Evolutionary conservation across 2,888 invertebrate species (phyloP).

Genomic region (Mimas tiliae): DNA sequence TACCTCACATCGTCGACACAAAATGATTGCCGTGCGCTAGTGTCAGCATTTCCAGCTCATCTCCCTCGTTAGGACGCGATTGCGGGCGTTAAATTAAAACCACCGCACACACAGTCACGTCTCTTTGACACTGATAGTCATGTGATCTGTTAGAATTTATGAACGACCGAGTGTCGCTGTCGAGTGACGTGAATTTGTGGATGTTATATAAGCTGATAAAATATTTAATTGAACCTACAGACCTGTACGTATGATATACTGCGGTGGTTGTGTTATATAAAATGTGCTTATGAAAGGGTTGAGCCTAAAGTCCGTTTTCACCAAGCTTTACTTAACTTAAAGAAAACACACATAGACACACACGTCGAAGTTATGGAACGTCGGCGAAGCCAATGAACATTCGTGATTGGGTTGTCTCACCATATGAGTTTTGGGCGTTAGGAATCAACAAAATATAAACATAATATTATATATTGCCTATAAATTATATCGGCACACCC

Average conservation of each 20-base stretch:
- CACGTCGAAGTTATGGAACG: no score
- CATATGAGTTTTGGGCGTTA: no score
- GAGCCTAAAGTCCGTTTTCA: no score
- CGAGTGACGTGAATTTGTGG: not conserved
- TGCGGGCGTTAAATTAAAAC: constrained; percentile 76
- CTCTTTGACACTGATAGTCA: constrained; percentile 28
- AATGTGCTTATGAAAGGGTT: no score
- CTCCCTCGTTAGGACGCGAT: constrained; percentile 77
- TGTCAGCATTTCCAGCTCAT: constrained; percentile 80
- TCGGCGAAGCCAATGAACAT: no score
- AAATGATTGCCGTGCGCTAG: constrained; percentile 75
- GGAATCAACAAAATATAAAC: no score
- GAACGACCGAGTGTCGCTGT: constrained; percentile 6
- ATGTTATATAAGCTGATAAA: constrained; percentile 5
- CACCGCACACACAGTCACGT: constrained; percentile 52
- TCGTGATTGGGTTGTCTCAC: no score
- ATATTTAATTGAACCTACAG: not conserved
- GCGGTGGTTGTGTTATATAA: not conserved
- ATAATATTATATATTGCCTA: no score
- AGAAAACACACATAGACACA: no score
- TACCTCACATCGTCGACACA: constrained; percentile 45
- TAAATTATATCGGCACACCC: no score
- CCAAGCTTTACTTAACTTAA: no score
- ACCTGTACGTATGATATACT: not conserved
- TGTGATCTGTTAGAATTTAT: constrained; percentile 28